phyloP scores from a whole-genome alignment of 1,140 invertebrate genomes.

The Eriosoma lanigerum region DNA sequence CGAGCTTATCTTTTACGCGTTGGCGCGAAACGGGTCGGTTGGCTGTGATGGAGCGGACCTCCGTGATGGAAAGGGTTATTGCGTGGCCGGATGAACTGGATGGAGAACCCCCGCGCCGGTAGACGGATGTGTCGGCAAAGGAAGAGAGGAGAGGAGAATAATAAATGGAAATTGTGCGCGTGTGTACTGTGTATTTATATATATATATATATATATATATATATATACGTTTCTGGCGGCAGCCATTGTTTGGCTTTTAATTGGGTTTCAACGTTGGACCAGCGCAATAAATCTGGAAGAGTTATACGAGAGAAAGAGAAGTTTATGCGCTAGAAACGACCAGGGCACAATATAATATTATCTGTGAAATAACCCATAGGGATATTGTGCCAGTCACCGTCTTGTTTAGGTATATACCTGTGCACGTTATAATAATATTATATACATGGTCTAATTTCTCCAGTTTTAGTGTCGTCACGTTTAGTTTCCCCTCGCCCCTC shows the following conservation, averaged over 20 bases:
- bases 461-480: too few species aligned
- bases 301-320: conserved; percentile 16
- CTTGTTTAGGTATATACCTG: too few species aligned
- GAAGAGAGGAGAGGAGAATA: too few species aligned
- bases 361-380: too few species aligned
- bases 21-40: neutral
- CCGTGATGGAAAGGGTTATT: neutral
- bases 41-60: neutral
- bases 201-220: neutral
- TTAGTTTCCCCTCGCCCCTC: too few species aligned
- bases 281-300: conserved; percentile 48
- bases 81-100: neutral
- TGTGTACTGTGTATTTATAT: too few species aligned
- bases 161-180: conserved; percentile 43
- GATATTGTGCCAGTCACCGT: too few species aligned
- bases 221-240: neutral
- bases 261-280: conserved; percentile 45
- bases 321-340: conserved; percentile 23
- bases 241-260: conserved; percentile 49
- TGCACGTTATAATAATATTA: too few species aligned
- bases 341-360: too few species aligned
- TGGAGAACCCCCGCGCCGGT: neutral
- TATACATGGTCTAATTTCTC: too few species aligned
- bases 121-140: conserved; percentile 1
- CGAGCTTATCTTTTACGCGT: conserved; percentile 26